phyloP scores from a whole-genome alignment of 2,888 invertebrate species.

The Epistrophe eligans region DNA sequence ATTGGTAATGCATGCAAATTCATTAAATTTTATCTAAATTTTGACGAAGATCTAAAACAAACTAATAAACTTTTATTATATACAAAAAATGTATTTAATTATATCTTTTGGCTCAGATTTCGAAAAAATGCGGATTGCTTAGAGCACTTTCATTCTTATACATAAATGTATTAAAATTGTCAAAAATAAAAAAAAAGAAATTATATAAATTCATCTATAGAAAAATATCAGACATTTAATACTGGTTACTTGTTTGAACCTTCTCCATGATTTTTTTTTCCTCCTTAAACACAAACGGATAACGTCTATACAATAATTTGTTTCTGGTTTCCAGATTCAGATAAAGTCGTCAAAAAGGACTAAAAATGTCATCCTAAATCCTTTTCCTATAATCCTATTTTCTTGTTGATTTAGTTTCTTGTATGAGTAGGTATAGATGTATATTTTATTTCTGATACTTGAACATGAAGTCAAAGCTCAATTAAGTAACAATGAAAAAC shows the following conservation, averaged over 20 bases:
- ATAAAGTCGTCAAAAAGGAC: not conserved
- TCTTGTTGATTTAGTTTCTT: not conserved
- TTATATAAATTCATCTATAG: too few relatives aligned
- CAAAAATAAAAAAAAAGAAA: too few relatives aligned
- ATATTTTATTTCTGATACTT: constrained; percentile 1
- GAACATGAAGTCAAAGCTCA: constrained; percentile 22
- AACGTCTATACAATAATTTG: not conserved
- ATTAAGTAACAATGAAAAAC: not conserved
- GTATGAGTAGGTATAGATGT: not conserved
- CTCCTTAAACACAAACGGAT: not conserved
- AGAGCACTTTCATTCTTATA: too few relatives aligned
- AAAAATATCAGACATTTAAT: not conserved
- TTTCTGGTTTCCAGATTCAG: not conserved
- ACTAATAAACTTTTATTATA: too few relatives aligned
- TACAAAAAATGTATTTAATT: too few relatives aligned
- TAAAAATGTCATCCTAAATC: not conserved
- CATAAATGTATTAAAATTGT: too few relatives aligned
- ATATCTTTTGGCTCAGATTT: too few relatives aligned
- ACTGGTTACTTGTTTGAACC: not conserved
- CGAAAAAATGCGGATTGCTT: too few relatives aligned
- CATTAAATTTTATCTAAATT: too few relatives aligned
- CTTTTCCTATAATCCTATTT: not conserved
- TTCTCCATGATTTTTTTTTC: not conserved
- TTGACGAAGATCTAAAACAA: too few relatives aligned
- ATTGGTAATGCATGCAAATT: too few relatives aligned